These are phyloP conservation scores for Perdita meconis DNA, from an alignment of 2,888 invertebrate species.

Conservation along the genomic window DNA sequence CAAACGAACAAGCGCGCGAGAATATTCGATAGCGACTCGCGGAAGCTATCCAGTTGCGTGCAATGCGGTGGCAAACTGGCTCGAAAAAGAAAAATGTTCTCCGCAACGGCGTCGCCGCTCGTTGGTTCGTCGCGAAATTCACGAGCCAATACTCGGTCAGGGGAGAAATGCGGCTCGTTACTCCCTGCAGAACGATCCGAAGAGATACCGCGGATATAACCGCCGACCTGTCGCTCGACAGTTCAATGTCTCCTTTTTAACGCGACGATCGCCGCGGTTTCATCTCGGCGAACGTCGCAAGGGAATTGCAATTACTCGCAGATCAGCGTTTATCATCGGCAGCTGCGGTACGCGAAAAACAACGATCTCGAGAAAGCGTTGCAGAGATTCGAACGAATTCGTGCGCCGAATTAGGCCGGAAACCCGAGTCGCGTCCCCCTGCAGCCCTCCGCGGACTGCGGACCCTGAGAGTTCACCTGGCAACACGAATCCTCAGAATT, in stretches of 20 bases:
- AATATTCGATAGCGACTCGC: conserved; percentile 38
- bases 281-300: too few relatives aligned
- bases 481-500: conserved; percentile 17
- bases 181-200: background rate
- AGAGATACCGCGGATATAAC: too few relatives aligned
- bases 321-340: too few relatives aligned
- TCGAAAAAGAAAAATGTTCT: conserved; percentile 27
- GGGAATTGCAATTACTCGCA: too few relatives aligned
- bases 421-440: too few relatives aligned
- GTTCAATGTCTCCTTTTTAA: too few relatives aligned
- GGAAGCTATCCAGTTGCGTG: conserved; percentile 26
- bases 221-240: too few relatives aligned
- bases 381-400: too few relatives aligned
- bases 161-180: conserved; percentile 5
- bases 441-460: background rate
- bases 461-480: background rate
- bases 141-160: conserved; percentile 13
- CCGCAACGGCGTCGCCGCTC: conserved; percentile 14
- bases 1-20: conserved; percentile 10
- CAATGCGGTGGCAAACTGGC: background rate
- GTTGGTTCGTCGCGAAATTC: conserved; percentile 23
- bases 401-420: too few relatives aligned
- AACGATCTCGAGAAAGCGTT: too few relatives aligned
- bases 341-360: too few relatives aligned
- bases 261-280: too few relatives aligned